Percentiles rank a stretch among this genome's conserved stretches.
phyloP scores from a whole-genome alignment of 1,140 invertebrate species.

The Bombus fervidus region DNA sequence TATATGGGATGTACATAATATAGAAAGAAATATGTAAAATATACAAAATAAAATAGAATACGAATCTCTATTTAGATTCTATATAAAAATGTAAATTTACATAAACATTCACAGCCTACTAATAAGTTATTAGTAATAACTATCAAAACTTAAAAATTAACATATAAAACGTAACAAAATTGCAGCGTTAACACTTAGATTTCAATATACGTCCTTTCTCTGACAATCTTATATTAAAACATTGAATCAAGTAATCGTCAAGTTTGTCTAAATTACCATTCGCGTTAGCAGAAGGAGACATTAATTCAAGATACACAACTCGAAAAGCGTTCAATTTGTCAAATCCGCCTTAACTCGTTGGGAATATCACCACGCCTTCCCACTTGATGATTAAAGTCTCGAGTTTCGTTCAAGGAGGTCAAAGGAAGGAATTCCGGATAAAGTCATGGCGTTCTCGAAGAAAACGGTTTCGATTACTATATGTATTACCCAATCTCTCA shows the following conservation, averaged over 20 bases:
- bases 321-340: no score
- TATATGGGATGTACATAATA: no score
- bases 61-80: neutral
- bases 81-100: no score
- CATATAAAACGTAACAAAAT: no score
- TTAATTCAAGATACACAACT: neutral
- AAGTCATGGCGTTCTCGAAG: neutral
- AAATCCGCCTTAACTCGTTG: no score
- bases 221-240: neutral
- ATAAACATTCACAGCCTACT: no score
- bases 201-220: no score
- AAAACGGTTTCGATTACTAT: neutral
- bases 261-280: neutral
- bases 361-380: no score
- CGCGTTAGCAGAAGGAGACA: neutral
- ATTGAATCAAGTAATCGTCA: neutral
- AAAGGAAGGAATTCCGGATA: neutral
- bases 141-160: no score
- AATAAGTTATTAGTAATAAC: no score
- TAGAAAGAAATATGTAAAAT: neutral
- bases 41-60: neutral
- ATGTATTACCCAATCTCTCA: conserved; percentile 41
- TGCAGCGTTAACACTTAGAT: no score
- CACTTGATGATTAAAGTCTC: neutral
- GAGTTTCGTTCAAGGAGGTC: neutral